Evolutionary conservation across 2,113 vertebrate genomes (phyloP), one percentile per base, ranked within the genome.

Genomic region (Xiphophorus maculatus): DNA sequence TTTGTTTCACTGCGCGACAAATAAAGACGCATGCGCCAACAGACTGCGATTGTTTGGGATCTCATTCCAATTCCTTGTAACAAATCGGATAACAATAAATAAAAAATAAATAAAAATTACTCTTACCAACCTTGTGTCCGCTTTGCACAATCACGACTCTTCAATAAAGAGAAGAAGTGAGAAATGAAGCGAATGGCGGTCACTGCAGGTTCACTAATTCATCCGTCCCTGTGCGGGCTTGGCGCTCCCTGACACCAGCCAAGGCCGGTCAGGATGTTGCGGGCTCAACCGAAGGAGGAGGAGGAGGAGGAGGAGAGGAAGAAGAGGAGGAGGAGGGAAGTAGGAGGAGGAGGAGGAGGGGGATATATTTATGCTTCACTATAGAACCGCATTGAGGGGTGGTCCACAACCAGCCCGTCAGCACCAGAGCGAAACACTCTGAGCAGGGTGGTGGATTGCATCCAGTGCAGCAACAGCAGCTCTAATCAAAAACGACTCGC

Each of bases 351-450:
- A 30, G 30, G 54, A 6, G 65, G 63, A 35, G 75, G 81, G 79
- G 80, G 90, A 90, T 95, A 94, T 95, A 93, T 94, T 94, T 95
- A 95, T 94, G 91, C 86, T 87, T 80, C 82, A 87, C 84, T 91
- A 81, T 90, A 79, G 85, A 80, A 87, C 89, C 81, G 88, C 94
- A 92, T 87, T 87, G 89, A 89, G 91, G 88, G 90, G 91, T 91
- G 92, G 89, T 92, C 89, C 91, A 80, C 84, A 67, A 25, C 17
- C 77, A 89, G 81, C 63, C 73, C 74, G 77, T 88, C 84, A 85
- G 83, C 42, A 69, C 68, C 58, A 80, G 79, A 51, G 58, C 63
- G 63, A 48, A 74, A 69, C 51, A 54, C 54, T 51, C 60, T 27
- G 35, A 3, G 8, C 19, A 15, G n/a, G 5, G 19, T 19, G 11